Percentiles rank a stretch among this genome's conserved stretches.
Conservation (phyloP, 2,888 invertebrate genomes). For the Drosophila bunnanda region DNA sequence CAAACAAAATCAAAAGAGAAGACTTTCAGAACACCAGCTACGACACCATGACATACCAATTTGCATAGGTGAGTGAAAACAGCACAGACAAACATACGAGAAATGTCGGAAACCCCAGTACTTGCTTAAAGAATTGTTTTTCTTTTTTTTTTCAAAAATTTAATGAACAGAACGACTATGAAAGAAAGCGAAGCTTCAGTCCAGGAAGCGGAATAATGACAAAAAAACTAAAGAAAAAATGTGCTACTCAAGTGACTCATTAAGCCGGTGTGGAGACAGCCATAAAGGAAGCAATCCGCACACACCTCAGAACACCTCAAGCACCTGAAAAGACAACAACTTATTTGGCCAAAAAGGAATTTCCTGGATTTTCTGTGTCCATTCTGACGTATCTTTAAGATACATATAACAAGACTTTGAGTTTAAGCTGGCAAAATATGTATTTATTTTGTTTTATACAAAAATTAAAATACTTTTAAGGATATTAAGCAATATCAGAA, state of each 20-base stretch:
- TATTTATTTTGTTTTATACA: not conserved
- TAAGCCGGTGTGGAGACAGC: constrained; percentile 52
- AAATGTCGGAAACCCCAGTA: constrained; percentile 13
- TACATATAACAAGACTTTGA: not conserved
- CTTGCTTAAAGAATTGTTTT: constrained; percentile 19
- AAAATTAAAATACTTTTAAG: not conserved
- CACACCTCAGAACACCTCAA: constrained; percentile 3
- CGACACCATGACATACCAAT: constrained; percentile 64
- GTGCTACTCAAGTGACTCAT: constrained; percentile 59
- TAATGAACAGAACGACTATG: constrained; percentile 57
- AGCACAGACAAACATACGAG: not conserved
- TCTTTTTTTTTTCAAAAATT: constrained; percentile 54
- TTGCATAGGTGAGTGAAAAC: constrained; percentile 60
- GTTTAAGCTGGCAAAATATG: not conserved
- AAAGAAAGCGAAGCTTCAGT: constrained; percentile 55
- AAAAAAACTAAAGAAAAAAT: constrained; percentile 12
- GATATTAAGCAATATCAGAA: not conserved
- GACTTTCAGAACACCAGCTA: constrained; percentile 4
- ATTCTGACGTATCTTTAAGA: not conserved
- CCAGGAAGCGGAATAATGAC: constrained; percentile 62
- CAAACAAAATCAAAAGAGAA: constrained; percentile 24
- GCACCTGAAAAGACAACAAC: constrained; percentile 18
- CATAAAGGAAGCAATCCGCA: constrained; percentile 35
- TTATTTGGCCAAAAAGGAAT: constrained; percentile 17
- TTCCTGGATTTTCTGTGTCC: constrained; percentile 27